Evolutionary conservation across 2,113 vertebrate species (phyloP).

Genomic region (Ascaphus truei): DNA sequence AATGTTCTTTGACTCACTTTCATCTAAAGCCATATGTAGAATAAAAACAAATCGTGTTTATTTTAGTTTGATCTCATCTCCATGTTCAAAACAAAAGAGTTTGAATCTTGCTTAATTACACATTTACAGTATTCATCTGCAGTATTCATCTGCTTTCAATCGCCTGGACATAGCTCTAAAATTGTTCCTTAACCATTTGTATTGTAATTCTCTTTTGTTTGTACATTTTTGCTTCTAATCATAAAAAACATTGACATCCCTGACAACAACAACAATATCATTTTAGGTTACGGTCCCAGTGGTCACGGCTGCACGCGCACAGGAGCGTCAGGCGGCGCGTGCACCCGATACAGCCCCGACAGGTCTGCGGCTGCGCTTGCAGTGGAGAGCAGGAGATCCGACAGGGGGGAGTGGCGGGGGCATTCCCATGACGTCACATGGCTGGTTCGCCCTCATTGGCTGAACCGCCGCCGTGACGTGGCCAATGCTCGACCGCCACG

Average conservation of each 20-base stretch:
- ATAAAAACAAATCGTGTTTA: constrained; percentile 64
- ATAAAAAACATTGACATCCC: constrained; percentile 53
- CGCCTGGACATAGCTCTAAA: constrained; percentile 46
- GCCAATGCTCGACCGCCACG: no score
- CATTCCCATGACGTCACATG: no score
- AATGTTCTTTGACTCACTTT: constrained; percentile 54
- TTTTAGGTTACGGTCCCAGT: no score
- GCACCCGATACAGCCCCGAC: no score
- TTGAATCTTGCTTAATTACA: constrained; percentile 59
- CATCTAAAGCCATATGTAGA: constrained; percentile 56
- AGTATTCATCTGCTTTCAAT: constrained; percentile 72
- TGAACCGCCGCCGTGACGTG: no score
- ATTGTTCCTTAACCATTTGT: constrained; percentile 45
- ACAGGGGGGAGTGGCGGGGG: no score
- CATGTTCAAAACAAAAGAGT: constrained; percentile 58
- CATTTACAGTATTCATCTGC: constrained; percentile 25
- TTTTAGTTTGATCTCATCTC: constrained; percentile 48
- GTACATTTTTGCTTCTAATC: constrained; percentile 59
- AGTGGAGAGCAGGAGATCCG: no score
- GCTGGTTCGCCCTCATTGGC: no score
- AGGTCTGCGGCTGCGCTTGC: no score
- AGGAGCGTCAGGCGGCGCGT: no score
- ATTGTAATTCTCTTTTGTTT: constrained; percentile 52
- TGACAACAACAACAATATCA: constrained; percentile 42
- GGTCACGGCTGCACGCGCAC: no score